Evolutionary conservation across 2,888 invertebrate genomes (phyloP).

Genomic region (Microchrysa polita): DNA sequence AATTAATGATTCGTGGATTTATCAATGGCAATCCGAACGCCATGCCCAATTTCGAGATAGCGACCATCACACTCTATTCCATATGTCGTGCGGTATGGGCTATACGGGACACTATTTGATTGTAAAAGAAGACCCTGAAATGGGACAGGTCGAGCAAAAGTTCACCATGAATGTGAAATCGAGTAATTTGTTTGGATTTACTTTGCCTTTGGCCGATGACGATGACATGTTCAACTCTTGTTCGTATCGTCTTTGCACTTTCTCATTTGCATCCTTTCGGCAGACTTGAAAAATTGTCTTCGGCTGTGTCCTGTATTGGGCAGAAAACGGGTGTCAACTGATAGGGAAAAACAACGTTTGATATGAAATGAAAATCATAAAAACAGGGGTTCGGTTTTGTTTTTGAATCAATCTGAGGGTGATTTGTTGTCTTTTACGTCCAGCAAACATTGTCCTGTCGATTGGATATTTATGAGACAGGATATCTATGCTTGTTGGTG

Average conservation of each 20-base stretch:
- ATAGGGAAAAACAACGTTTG: not conserved
- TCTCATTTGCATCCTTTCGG: constrained; percentile 28
- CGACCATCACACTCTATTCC: not conserved
- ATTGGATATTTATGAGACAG: constrained; percentile 14
- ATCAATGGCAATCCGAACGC: constrained; percentile 50
- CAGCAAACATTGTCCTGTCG: constrained; percentile 31
- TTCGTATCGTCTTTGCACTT: constrained; percentile 29
- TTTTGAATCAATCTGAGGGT: constrained; percentile 29
- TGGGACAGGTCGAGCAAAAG: constrained; percentile 40
- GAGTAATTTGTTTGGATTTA: constrained; percentile 46
- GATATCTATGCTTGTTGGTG: not conserved
- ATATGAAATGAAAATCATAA: too few relatives aligned
- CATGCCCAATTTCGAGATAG: not conserved
- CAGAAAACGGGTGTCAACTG: constrained; percentile 14
- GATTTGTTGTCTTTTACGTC: constrained; percentile 29
- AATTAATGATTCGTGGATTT: constrained; percentile 57
- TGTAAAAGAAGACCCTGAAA: constrained; percentile 38
- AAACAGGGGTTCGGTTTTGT: constrained; percentile 10
- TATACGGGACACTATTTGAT: constrained; percentile 40
- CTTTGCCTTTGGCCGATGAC: constrained; percentile 42
- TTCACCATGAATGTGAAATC: constrained; percentile 45
- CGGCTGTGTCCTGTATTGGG: not conserved
- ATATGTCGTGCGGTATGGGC: too few relatives aligned
- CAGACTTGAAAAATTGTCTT: constrained; percentile 34
- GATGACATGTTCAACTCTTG: constrained; percentile 18